Evolutionary conservation across 2,797 vertebrate species (phyloP), one percentile per base, ranked within the genome.

Genomic region (Sparus aurata): DNA sequence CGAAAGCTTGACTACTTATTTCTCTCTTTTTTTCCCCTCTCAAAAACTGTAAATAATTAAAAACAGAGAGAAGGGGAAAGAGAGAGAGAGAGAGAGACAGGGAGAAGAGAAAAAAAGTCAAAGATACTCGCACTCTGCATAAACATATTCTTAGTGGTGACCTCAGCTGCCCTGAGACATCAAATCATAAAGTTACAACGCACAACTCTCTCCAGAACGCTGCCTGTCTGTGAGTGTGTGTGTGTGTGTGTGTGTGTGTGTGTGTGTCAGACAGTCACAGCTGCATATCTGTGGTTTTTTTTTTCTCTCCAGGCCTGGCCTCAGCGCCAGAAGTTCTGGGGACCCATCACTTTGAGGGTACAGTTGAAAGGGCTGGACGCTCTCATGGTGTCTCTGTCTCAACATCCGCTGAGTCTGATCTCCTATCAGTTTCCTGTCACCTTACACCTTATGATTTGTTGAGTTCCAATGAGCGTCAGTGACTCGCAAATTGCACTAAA

Each of bases 1-100:
- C 94, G 93, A 94, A 95, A 94, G 92, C 94, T 92, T 91, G 85
- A 91, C 94, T 93, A 94, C 91, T 94, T 94, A 93, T 93, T 93
- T 92, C 92, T 91, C 89, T 83, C 46, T 69, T 64, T 83, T 83
- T 83, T 73, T 58, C 43, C 23, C 9, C 22, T 64, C 63, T 78
- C 74, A 75, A 87, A 94, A 92, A 89, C 75, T 85, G 90, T 95
- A 94, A 95, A 95, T 94, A 93, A 95, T 95, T 95, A 88, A 95
- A 95, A 93, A 90, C 80, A 53, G 83, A 72, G 65, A 62, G 68
- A 77, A 64, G 57, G 50, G 71, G 7, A 27, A 20, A 30, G 55
- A 54, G 52, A 18, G 54, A 43, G 67, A 55, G 69, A 38, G 62
- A 27, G 27, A 27, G 73, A 73, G 73, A 65, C 57, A 66, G 61